A percentile compares a stretch with the other conserved stretches of the same genome.
Evolutionary conservation across 2,113 vertebrate species (phyloP).

Genomic region (Trinectes maculatus): DNA sequence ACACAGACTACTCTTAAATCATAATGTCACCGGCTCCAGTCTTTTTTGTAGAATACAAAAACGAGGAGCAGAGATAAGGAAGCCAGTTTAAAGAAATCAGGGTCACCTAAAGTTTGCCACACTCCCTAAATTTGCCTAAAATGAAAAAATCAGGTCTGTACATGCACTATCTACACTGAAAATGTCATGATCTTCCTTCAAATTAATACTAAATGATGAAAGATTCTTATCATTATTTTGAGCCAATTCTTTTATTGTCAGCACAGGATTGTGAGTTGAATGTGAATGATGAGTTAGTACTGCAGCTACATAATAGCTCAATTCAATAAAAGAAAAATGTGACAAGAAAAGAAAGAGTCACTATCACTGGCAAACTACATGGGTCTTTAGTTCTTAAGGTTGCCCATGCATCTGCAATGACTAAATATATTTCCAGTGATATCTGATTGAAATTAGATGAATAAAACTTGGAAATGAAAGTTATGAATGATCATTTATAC

Average conservation of each 20-base stretch:
- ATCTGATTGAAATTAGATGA: not conserved
- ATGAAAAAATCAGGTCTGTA: constrained; percentile 25
- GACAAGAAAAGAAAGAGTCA: constrained; percentile 5
- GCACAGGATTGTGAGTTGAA: constrained; percentile 27
- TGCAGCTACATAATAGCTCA: constrained; percentile 30
- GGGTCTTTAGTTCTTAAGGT: not conserved
- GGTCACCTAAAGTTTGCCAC: constrained; percentile 8
- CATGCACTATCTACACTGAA: constrained; percentile 45
- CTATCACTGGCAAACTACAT: too few relatives aligned
- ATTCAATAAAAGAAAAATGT: constrained; percentile 18
- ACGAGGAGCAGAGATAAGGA: constrained; percentile 44
- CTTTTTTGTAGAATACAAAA: constrained; percentile 40
- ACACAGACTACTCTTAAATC: constrained; percentile 58
- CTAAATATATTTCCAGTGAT: constrained; percentile 25
- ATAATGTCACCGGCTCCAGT: constrained; percentile 66
- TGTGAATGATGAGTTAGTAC: constrained; percentile 19
- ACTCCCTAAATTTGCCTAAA: constrained; percentile 11
- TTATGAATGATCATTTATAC: not conserved
- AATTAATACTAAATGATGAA: constrained; percentile 51
- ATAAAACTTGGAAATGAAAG: not conserved
- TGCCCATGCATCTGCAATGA: constrained; percentile 19
- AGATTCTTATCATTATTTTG: constrained; percentile 46
- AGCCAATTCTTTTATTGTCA: constrained; percentile 33
- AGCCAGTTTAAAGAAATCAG: constrained; percentile 13
- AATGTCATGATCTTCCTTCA: constrained; percentile 57